phyloP scores from a whole-genome alignment of 2,888 invertebrate species.

The Agriotes lineatus region DNA sequence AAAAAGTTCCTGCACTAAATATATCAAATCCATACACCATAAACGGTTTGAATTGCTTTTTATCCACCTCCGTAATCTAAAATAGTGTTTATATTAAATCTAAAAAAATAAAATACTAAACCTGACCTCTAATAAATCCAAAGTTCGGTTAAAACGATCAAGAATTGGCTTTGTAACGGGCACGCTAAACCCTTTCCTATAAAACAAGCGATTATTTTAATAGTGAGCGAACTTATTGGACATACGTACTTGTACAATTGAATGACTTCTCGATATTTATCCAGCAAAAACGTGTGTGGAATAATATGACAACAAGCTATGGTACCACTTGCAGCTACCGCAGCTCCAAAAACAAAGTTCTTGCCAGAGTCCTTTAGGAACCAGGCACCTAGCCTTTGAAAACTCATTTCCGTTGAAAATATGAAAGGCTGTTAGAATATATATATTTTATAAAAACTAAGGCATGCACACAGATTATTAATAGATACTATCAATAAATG shows the following conservation, averaged over 20 bases:
- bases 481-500: too few species aligned
- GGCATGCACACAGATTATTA: too few species aligned
- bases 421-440: too few species aligned
- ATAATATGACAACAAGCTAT: constrained; percentile 67
- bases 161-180: constrained; percentile 68
- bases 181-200: constrained; percentile 73
- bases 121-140: constrained; percentile 71
- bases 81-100: too few species aligned
- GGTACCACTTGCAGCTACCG: constrained; percentile 66
- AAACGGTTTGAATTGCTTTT: constrained; percentile 73
- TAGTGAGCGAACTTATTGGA: too few species aligned
- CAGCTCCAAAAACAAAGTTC: constrained; percentile 67
- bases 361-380: constrained; percentile 71
- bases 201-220: too few species aligned
- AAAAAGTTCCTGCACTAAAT: constrained; percentile 74
- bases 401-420: too few species aligned
- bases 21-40: constrained; percentile 80
- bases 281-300: constrained; percentile 74
- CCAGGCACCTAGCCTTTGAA: constrained; percentile 63
- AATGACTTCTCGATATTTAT: constrained; percentile 73
- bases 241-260: constrained; percentile 73
- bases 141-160: constrained; percentile 70
- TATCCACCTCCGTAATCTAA: constrained; percentile 67
- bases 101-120: too few species aligned
- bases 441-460: too few species aligned